Evolutionary conservation across 1,140 invertebrate species (phyloP), one percentile per base, ranked within the genome.

Genomic region (Magallana ariakensis): DNA sequence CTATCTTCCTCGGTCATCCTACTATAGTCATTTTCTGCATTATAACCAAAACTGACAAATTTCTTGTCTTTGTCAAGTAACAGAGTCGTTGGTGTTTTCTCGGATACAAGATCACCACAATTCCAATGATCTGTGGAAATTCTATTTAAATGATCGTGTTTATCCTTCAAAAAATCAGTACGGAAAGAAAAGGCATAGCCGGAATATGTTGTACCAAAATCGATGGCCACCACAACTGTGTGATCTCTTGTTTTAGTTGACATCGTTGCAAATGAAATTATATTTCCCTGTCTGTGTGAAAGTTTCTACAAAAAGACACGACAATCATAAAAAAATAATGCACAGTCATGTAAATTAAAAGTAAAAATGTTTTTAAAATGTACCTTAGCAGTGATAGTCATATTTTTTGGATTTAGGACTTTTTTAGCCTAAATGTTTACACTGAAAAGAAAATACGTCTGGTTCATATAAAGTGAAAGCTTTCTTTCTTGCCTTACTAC

Each of bases 181-280:
- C 22, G 66, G 9, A 26, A 13, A 13, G 66, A 75, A 75, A 75
- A 75, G 10, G 66, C 66, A 10, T 75, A 75, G 0, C 22, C 66
- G 15, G 66, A 75, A 11, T 75, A 75, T 1, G 66, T 75, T 26
- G 66, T 75, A 13, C 66, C 66, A 75, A 75, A 75, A 22, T 75
- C 26, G 26, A 75, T 75, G 7, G 66, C 66, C 11, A 75, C 66
- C 7, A 75, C 66, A 33, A 22, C 9, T 7, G 66, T 8, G 8
- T 33, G 13, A 11, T 26, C 9, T 60, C 33, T 46, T 3, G 33
- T 60, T 6, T 13, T 15, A 6, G 11, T 13, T 60, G 58, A 60
- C 58, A 60, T 60, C 58, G 33, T 46, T 46, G 33, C 33, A 46
- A 46, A 46, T 46, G 2, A 46, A 46, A 46, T 46, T 46, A 1